Base-by-base conservation (phyloP, 2,113 vertebrate species). In the Capra hircus region DNA sequence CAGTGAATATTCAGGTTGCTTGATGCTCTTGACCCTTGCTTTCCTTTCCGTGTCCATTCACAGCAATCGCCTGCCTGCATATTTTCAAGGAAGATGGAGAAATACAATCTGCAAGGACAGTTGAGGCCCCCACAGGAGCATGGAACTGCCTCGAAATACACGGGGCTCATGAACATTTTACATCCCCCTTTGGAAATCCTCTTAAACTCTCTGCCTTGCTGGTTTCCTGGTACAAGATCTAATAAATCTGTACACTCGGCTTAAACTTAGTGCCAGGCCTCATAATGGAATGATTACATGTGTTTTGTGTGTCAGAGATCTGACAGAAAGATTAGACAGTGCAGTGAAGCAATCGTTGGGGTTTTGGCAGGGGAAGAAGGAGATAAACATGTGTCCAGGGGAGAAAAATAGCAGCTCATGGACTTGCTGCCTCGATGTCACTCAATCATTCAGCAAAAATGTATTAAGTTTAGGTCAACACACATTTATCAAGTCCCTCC, bases 241-340 rank as follows among this genome's bases (percentile, higher is more conserved):
- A 98, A 98, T 98, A 97, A 97, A 98, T 98, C 96, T 98, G 92
- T 89, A 95, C 96, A 88, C 77, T 97, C 78, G 33, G 94, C 97
- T 96, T 90, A 95, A 95, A 94, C 96, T 71, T 90, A 94, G 95
- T 97, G 96, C 92, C 97, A 96, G 92, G 90, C 92, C 96, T 98
- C 95, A 96, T 97, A 97, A 97, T 96, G 97, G 98, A 98, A 98
- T 92, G 97, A 98, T 97, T 98, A 97, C 97, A 98, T 96, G 96
- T 96, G 97, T 96, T 97, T 96, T 97, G 96, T 96, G 84, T 98
- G 97, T 98, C 97, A 97, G 95, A 88, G 95, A 97, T 97, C 97
- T 98, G 97, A 97, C 97, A 98, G 98, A 96, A 98, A 96, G 97
- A 98, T 98, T 98, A 98, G 96, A 96, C 92, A 97, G 94, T 53